These are phyloP conservation scores for Melanotaenia maccullochi DNA, from an alignment of 2,797 vertebrate species.

Conservation along the genomic window DNA sequence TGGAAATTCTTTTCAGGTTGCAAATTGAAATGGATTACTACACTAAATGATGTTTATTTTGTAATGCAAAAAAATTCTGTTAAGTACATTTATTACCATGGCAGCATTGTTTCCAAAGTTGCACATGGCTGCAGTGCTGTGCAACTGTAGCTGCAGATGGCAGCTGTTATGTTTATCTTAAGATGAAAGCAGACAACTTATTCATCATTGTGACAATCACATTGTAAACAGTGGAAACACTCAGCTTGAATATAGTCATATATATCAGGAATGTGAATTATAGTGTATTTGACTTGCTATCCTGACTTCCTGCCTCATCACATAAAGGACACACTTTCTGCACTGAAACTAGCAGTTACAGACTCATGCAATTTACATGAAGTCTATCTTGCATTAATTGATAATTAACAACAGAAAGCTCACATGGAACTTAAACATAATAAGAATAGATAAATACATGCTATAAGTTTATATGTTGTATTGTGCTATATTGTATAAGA, in stretches of 20 bases:
- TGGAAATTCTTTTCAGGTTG: not conserved
- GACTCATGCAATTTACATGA: not conserved
- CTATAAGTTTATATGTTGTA: not conserved
- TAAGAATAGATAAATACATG: conserved; percentile 9
- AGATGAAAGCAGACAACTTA: not conserved
- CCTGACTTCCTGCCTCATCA: not conserved
- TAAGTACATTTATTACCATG: not conserved
- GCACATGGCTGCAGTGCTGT: not conserved
- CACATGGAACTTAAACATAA: not conserved
- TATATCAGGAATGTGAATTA: not conserved
- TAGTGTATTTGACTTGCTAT: not conserved
- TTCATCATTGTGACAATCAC: not conserved
- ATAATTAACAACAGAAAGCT: not conserved
- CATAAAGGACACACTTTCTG: conserved; percentile 1
- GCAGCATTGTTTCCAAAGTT: not conserved
- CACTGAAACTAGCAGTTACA: not conserved
- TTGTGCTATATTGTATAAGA: conserved; percentile 17
- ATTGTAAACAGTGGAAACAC: not conserved
- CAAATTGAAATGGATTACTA: not conserved
- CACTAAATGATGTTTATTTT: not conserved
- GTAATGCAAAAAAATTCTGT: no score
- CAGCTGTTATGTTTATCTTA: not conserved
- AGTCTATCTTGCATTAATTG: not conserved
- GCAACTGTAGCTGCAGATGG: not conserved
- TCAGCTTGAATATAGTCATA: not conserved